phyloP scores from a whole-genome alignment of 2,888 invertebrate species.

The Melieria crassipennis region DNA sequence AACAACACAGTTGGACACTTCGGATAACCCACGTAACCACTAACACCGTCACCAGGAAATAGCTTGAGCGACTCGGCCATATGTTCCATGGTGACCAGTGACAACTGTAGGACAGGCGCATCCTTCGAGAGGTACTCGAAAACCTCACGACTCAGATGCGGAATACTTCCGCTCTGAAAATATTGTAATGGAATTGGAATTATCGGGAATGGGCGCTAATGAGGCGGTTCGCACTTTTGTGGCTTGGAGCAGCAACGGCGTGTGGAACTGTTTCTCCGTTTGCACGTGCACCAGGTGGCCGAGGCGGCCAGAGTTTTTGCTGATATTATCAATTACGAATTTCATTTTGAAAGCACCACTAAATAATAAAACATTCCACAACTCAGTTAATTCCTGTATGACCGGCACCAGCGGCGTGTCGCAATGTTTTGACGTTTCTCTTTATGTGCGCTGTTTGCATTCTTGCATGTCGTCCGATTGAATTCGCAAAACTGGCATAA shows the following conservation, averaged over 20 bases:
- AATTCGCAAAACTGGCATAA: no score
- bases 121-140: slow-evolving; percentile 72
- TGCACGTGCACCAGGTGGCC: slow-evolving; percentile 72
- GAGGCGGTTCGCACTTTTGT: slow-evolving; percentile 65
- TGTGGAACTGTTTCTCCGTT: slow-evolving; percentile 71
- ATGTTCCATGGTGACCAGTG: slow-evolving; percentile 75
- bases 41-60: slow-evolving; percentile 71
- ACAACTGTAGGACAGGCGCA: slow-evolving; percentile 75
- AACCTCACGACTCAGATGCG: slow-evolving; percentile 83
- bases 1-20: slow-evolving; percentile 66
- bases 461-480: not conserved
- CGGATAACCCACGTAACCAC: slow-evolving; percentile 75
- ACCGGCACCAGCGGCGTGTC: not conserved
- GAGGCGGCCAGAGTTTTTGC: slow-evolving; percentile 72
- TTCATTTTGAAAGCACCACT: slow-evolving; percentile 70
- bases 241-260: slow-evolving; percentile 79
- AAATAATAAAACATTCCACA: not conserved
- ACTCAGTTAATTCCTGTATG: not conserved
- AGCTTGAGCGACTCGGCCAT: slow-evolving; percentile 74
- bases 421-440: slow-evolving; percentile 17
- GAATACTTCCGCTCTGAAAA: slow-evolving; percentile 80
- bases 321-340: slow-evolving; percentile 72
- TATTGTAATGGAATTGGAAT: slow-evolving; percentile 1
- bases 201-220: not conserved
- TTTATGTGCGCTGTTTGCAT: not conserved